phyloP scores from a whole-genome alignment of 2,888 invertebrate species.

The Troides oblongomaculatus region DNA sequence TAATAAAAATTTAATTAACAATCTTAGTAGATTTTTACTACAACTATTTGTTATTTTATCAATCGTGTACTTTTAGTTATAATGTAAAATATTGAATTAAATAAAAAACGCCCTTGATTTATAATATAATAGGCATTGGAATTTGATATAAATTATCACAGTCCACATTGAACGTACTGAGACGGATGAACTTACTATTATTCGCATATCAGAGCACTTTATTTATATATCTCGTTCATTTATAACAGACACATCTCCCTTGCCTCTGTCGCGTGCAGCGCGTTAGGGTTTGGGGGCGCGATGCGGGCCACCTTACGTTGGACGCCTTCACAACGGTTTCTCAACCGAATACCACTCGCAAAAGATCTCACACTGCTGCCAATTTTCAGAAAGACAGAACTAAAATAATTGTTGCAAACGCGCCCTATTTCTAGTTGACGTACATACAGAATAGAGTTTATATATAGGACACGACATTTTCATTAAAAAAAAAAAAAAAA shows the following conservation, averaged over 20 bases:
- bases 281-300: slow-evolving; percentile 43
- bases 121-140: neutral
- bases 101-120: too few relatives aligned
- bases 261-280: slow-evolving; percentile 39
- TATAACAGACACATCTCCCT: slow-evolving; percentile 55
- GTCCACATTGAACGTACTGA: slow-evolving; percentile 47
- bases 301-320: slow-evolving; percentile 52
- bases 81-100: too few relatives aligned
- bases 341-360: slow-evolving; percentile 76
- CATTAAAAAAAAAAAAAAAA: slow-evolving; percentile 40
- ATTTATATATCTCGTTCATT: slow-evolving; percentile 70
- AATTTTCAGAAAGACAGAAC: slow-evolving; percentile 80
- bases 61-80: too few relatives aligned
- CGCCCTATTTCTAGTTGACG: slow-evolving; percentile 75
- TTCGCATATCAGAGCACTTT: slow-evolving; percentile 75
- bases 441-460: slow-evolving; percentile 60
- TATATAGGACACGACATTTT: slow-evolving; percentile 2
- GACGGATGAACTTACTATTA: slow-evolving; percentile 70
- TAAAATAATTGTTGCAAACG: slow-evolving; percentile 78
- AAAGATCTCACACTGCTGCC: slow-evolving; percentile 77
- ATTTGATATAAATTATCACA: slow-evolving; percentile 18
- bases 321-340: slow-evolving; percentile 70
- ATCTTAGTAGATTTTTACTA: too few relatives aligned
- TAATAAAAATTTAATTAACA: neutral
- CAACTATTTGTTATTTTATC: too few relatives aligned